Evolutionary conservation across 2,113 vertebrate species (phyloP).

Genomic region (Poicephalus meyeri): DNA sequence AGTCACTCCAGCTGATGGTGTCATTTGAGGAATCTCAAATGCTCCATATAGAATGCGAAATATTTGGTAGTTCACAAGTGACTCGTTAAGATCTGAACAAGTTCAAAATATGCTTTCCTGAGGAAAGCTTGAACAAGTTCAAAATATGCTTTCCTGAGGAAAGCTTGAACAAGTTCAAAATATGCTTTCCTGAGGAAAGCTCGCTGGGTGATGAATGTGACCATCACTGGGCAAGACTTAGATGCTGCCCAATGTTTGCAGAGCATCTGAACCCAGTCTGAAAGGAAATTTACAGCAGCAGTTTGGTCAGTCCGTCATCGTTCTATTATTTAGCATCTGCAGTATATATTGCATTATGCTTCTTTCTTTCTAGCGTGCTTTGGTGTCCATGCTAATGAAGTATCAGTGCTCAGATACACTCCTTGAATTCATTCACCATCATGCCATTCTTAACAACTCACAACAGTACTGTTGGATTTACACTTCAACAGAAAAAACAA

Average conservation of each 20-base stretch:
- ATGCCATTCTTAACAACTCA: background rate
- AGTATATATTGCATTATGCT: background rate
- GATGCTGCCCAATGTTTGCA: background rate
- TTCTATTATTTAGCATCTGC: background rate
- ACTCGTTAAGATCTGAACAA: background rate
- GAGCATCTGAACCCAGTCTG: background rate
- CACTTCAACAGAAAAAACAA: background rate
- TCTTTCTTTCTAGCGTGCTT: background rate
- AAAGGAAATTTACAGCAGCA: background rate
- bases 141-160: background rate
- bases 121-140: background rate
- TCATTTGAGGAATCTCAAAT: background rate
- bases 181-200: background rate
- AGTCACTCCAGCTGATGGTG: background rate
- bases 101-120: background rate
- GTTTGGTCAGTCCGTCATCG: background rate
- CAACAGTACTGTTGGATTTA: background rate
- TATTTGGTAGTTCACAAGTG: background rate
- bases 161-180: background rate
- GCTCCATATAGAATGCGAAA: background rate
- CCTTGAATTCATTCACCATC: background rate
- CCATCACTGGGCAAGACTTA: background rate
- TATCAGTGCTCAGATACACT: background rate
- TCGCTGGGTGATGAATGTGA: background rate
- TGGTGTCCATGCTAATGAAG: background rate